Base-by-base conservation (phyloP, 2,113 vertebrate genomes). In the Tetrao urogallus region DNA sequence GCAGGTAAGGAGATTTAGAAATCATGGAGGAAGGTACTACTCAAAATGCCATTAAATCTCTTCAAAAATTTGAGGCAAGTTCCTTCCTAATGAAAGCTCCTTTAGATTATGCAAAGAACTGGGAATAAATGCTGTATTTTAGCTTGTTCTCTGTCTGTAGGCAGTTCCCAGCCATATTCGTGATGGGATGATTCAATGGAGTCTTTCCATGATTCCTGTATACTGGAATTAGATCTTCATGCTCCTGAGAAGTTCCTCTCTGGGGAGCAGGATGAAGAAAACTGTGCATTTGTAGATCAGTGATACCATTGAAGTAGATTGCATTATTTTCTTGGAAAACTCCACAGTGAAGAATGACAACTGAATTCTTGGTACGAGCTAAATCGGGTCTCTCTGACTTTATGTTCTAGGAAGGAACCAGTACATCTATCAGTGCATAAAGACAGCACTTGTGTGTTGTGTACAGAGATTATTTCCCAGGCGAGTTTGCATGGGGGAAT, bases 121-220 rank as follows among this genome's bases (percentile, higher is more conserved):
- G 25, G 47, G 65, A 40, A 81, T 90, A 92, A 74, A 88, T 43
- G 36, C 54, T 61, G 22, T 82, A 22, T 93, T 90, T 92, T 82
- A 28, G 36, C 40, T 91, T 34, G 21, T 30, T 58, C 30, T 64
- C 20, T 63, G 8, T 66, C 82, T 86, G 48, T 72, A 61, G 58
- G 7, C 36, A 64, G 52, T 45, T 28, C 47, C 47, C 40, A 58
- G 42, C 50, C 71, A 32, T 34, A 22, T 92, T 45, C n/a, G 58
- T 84, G 50, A 65, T 74, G 61, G 40, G 69, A 67, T n/a, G 83
- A 67, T 38, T 58, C 48, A 57, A 3, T 75, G 47, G 61, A 28
- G 16, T 88, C 50, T 65, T 61, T 66, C 80, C 30, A 88, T 47
- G 18, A 24, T 83, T 92, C 45, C 40, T 8, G 1, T 67, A 24